These are phyloP conservation scores for Cyprinodon variegatus DNA, from an alignment of 2,113 vertebrate genomes.

Conservation along the genomic window DNA sequence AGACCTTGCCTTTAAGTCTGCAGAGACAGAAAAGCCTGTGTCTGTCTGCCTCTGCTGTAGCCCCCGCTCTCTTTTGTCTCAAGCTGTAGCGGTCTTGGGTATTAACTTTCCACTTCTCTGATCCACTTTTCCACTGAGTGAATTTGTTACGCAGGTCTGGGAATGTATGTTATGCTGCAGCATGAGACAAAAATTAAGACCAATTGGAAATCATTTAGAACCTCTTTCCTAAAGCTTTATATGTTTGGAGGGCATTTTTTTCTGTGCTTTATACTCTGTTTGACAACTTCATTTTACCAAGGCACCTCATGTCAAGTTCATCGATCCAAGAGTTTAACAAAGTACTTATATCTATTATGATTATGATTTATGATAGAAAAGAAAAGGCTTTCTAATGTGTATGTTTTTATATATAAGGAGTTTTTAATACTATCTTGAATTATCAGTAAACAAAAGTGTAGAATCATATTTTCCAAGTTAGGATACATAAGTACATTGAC, in stretches of 20 bases:
- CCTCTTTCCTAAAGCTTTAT: slow-evolving; percentile 50
- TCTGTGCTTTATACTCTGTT: slow-evolving; percentile 50
- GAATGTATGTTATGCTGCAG: slow-evolving; percentile 61
- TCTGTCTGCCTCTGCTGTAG: slow-evolving; percentile 38
- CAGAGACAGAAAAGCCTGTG: slow-evolving; percentile 42
- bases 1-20: slow-evolving; percentile 34
- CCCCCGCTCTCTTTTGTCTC: slow-evolving; percentile 26
- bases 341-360: no score
- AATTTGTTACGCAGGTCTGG: slow-evolving; percentile 61
- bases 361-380: no score
- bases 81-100: slow-evolving; percentile 64
- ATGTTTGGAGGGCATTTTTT: slow-evolving; percentile 35
- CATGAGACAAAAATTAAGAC: slow-evolving; percentile 66
- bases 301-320: no score
- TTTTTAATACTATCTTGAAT: no score
- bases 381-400: no score
- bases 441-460: no score
- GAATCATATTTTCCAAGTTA: no score
- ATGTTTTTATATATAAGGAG: no score
- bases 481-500: no score
- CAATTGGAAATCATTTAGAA: slow-evolving; percentile 58
- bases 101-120: slow-evolving; percentile 76
- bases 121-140: slow-evolving; percentile 75
- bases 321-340: no score
- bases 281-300: no score